These are phyloP conservation scores for Aramus guarauna DNA, from an alignment of 2,113 vertebrate species.

Conservation along the genomic window DNA sequence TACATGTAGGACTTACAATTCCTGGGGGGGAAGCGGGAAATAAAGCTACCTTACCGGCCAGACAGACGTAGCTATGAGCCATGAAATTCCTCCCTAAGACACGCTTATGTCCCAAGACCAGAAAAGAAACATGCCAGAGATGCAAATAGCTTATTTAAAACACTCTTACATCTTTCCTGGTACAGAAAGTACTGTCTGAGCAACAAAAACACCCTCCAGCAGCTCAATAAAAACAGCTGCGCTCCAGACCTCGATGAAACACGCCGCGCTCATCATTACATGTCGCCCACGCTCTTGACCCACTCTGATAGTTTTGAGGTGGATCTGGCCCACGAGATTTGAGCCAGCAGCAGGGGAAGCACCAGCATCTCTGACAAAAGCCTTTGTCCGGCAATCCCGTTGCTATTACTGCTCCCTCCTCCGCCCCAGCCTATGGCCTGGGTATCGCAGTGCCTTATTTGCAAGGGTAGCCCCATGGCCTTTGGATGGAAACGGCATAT, in stretches of 20 bases:
- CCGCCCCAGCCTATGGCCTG: accelerated
- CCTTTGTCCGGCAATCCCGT: background rate
- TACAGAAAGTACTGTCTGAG: background rate
- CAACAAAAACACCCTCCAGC: background rate
- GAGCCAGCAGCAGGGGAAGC: background rate
- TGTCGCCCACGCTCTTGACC: background rate
- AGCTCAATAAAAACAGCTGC: background rate
- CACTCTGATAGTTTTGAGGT: background rate
- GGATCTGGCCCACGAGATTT: accelerated
- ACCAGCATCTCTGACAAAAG: background rate
- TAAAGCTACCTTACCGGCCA: background rate
- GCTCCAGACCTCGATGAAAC: background rate
- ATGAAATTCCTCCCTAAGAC: background rate
- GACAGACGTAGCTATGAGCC: background rate
- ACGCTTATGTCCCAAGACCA: background rate
- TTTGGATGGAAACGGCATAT: background rate
- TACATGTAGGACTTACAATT: accelerated
- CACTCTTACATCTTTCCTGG: background rate
- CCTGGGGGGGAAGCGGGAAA: background rate
- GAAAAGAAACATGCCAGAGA: background rate
- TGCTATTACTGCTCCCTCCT: background rate
- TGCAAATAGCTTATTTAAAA: background rate
- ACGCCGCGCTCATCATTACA: background rate
- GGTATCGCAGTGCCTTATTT: no score
- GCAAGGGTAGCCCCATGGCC: accelerated